These are phyloP conservation scores for Harpagoxenus sublaevis DNA, from an alignment of 2,888 invertebrate genomes.

Conservation along the genomic window DNA sequence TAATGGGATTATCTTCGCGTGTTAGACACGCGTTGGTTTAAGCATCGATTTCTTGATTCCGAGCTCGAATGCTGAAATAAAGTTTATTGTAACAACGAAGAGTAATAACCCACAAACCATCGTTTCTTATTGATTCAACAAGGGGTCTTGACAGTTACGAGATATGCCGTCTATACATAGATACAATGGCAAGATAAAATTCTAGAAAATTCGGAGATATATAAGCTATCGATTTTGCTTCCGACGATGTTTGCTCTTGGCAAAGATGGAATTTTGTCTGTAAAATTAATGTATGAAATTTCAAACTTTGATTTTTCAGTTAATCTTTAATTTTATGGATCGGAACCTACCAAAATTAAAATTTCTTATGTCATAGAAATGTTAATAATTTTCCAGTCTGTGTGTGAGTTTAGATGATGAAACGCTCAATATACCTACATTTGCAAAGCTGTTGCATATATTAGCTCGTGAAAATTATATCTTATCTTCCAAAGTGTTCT, in stretches of 20 bases:
- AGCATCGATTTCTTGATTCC: slow-evolving; percentile 47
- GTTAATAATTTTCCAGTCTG: not conserved
- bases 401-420: not conserved
- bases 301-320: not conserved
- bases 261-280: not conserved
- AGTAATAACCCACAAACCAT: slow-evolving; percentile 33
- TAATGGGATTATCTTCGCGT: not conserved
- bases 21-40: slow-evolving; percentile 11
- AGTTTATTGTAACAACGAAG: slow-evolving; percentile 47
- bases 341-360: no score
- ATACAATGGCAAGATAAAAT: slow-evolving; percentile 1
- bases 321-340: not conserved
- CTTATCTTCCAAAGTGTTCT: not conserved
- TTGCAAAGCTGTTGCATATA: not conserved
- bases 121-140: slow-evolving; percentile 56
- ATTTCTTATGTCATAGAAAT: not conserved
- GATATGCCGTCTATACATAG: not conserved
- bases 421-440: not conserved
- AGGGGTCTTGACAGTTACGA: slow-evolving; percentile 25
- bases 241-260: not conserved
- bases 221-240: slow-evolving; percentile 18
- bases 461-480: not conserved
- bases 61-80: slow-evolving; percentile 27
- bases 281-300: not conserved
- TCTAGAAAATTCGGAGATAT: slow-evolving; percentile 15